Evolutionary conservation across 2,797 vertebrate genomes (phyloP), one percentile per base, ranked within the genome.

Genomic region (Glyptemys insculpta): DNA sequence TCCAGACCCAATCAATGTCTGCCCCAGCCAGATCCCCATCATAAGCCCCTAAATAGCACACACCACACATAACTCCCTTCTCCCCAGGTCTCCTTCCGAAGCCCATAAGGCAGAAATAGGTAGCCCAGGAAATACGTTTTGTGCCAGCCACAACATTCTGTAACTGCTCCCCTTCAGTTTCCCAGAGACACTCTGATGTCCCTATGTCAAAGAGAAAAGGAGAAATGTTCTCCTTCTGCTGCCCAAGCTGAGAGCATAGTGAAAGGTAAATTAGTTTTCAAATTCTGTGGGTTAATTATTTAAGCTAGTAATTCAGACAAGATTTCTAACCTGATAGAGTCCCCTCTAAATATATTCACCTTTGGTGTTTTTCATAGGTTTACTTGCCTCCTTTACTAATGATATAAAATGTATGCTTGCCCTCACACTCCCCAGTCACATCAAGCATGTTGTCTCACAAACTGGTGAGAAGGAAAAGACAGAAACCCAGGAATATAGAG

Each of bases 231-330:
- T 89, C 49, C 6, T 5, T 88, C 12, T 16, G n/a, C 6, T 44
- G 49, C 44, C 44, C 44, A 91, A 78, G 44, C 0, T 68, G 12
- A 88, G 37, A 31, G 8, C 4, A 47, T 81, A 25, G 19, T 72
- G 37, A 72, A 8, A 92, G 84, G 14, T 9, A 83, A 8, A 15
- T 6, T 53, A 52, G 12, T 49, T 91, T 44, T 89, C 19, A 4
- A 16, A 47, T 29, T 34, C 23, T 0, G 0, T 0, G 0, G 6
- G 29, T 44, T 87, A 84, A 84, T 21, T 41, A 27, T 12, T 81
- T 52, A 37, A 68, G n/a, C 65, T 37, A 53, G 27, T 50, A 83
- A 27, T 68, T 31, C 0, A 0, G 4, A 31, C 57, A 25, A 84
- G 25, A 25, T 74, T 89, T 65, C 65, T 54, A 53, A 4, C 23